phyloP scores from a whole-genome alignment of 2,797 vertebrate species.

The Tolypeutes matacus region DNA sequence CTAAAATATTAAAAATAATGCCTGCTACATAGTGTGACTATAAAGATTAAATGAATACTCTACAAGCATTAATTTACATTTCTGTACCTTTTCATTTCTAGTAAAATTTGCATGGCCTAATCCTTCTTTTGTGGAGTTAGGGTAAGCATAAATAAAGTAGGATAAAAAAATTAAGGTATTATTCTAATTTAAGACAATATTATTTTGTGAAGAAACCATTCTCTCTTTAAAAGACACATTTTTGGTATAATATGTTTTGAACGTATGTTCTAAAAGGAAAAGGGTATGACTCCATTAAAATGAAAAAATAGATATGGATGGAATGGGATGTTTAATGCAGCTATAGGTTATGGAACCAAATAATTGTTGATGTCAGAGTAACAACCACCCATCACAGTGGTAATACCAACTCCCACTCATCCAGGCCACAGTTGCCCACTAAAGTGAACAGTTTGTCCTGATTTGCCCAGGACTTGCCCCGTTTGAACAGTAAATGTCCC shows the following conservation, averaged over 20 bases:
- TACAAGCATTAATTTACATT: not conserved
- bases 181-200: not conserved
- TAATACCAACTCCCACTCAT: not conserved
- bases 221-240: not conserved
- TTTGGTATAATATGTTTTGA: conserved; percentile 1
- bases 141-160: not conserved
- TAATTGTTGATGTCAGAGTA: not conserved
- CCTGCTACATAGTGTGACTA: not conserved
- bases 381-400: not conserved
- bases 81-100: not conserved
- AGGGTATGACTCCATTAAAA: not conserved
- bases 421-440: not conserved
- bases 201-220: not conserved
- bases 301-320: not conserved
- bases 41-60: not conserved
- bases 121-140: not conserved
- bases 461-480: not conserved
- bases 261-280: not conserved
- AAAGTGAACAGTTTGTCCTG: not conserved
- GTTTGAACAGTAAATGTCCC: not conserved
- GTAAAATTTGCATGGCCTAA: not conserved
- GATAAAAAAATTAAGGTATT: not conserved
- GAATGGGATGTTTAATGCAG: not conserved
- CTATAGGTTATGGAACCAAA: not conserved
- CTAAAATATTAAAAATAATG: not conserved